Conservation (phyloP, 64 coral and sea anemone species). For the Acropora tenuis region DNA sequence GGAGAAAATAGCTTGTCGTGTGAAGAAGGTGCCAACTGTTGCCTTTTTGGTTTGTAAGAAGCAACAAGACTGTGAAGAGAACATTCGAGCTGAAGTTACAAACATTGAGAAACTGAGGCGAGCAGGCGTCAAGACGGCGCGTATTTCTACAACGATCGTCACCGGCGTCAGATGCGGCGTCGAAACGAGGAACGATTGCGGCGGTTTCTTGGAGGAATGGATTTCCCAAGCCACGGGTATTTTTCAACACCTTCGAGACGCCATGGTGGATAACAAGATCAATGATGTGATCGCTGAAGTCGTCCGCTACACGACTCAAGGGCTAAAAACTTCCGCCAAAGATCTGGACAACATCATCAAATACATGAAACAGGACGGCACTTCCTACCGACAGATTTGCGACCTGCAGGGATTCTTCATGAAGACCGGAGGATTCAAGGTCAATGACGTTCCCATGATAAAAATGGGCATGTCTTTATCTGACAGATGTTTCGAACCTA, state of each 20-base stretch:
- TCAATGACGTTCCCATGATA: constrained; percentile 22
- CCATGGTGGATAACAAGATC: background rate
- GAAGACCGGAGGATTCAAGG: constrained; percentile 10
- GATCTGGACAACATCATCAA: constrained; percentile 15
- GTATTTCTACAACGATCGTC: constrained; percentile 3
- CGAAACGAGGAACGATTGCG: background rate
- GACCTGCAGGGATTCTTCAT: constrained; percentile 56
- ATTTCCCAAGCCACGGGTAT: background rate
- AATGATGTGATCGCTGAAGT: background rate
- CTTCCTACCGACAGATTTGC: constrained; percentile 46
- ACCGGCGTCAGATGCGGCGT: background rate
- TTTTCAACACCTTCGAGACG: constrained; percentile 21
- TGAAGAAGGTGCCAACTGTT: constrained; percentile 1
- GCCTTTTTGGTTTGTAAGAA: constrained; percentile 52
- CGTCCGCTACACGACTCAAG: background rate
- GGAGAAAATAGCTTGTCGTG: constrained; percentile 48
- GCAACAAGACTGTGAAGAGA: background rate
- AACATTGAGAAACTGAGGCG: background rate
- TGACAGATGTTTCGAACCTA: background rate
- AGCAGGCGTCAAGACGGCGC: background rate
- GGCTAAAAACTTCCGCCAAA: too few species aligned
- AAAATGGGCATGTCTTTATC: background rate
- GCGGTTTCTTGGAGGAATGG: constrained; percentile 41
- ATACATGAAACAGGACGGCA: constrained; percentile 1
- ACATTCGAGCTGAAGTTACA: background rate